These are phyloP conservation scores for Gadopsis marmoratus DNA, from an alignment of 2,797 vertebrate genomes.

Conservation along the genomic window DNA sequence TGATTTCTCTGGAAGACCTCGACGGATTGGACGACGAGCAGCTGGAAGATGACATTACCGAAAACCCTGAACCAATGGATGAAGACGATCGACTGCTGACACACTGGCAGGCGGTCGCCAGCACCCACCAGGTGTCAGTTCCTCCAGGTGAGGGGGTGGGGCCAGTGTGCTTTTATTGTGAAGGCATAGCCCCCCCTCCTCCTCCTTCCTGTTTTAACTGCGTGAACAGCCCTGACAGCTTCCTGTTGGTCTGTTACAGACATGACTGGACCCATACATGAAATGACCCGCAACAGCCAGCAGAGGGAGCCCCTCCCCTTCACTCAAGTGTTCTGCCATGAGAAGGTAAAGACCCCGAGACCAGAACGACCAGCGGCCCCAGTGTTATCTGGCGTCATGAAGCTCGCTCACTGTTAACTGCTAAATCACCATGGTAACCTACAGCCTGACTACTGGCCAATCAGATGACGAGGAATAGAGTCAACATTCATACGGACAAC, in stretches of 20 bases:
- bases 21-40: slow-evolving; percentile 84
- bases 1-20: slow-evolving; percentile 89
- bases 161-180: background rate
- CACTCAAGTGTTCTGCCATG: slow-evolving; percentile 71
- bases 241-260: slow-evolving; percentile 75
- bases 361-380: no score
- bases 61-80: slow-evolving; percentile 75
- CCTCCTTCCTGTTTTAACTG: no score
- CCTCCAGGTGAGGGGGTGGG: slow-evolving; percentile 79
- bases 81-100: slow-evolving; percentile 79
- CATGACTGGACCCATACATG: slow-evolving; percentile 87
- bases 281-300: slow-evolving; percentile 87
- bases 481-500: no score
- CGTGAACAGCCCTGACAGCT: background rate
- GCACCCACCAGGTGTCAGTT: slow-evolving; percentile 87
- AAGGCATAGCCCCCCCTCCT: no score
- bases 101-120: slow-evolving; percentile 87
- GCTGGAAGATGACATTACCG: slow-evolving; percentile 74
- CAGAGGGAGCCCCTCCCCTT: slow-evolving; percentile 83
- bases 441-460: no score
- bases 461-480: no score
- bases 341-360: slow-evolving; percentile 80
- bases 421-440: no score
- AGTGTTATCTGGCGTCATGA: no score
- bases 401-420: no score